These are phyloP conservation scores for Atethmia centrago DNA, from an alignment of 2,888 invertebrate species.

Conservation along the genomic window DNA sequence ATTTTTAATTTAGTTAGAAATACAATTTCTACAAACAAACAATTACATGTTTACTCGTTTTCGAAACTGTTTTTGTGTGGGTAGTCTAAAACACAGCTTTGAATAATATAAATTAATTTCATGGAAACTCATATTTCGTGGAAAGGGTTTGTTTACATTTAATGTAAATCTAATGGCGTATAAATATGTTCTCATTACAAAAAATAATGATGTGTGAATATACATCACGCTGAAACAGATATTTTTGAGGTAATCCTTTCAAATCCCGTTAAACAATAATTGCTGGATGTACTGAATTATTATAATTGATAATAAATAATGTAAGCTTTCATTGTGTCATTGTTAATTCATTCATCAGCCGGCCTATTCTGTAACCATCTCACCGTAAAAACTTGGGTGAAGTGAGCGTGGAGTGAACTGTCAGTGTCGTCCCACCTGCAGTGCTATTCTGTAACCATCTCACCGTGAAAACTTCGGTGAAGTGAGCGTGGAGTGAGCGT, in stretches of 20 bases:
- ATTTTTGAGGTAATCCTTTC: neutral
- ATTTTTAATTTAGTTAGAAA: neutral
- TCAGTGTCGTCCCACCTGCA: too few relatives aligned
- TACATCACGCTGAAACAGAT: neutral
- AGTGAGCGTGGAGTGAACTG: too few relatives aligned
- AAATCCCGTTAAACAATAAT: constrained; percentile 6
- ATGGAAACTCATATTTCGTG: neutral
- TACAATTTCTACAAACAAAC: neutral
- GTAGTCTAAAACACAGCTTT: neutral
- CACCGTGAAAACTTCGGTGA: too few relatives aligned
- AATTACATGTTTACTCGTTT: neutral
- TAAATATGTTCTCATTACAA: neutral
- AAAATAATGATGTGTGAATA: neutral
- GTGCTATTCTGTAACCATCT: too few relatives aligned
- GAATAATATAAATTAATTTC: neutral
- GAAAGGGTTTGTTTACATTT: neutral
- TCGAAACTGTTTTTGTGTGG: neutral
- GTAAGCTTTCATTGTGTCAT: neutral
- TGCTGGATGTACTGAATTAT: neutral
- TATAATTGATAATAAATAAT: constrained; percentile 17
- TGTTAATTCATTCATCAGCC: neutral
- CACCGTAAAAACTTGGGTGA: too few relatives aligned
- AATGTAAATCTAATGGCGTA: neutral
- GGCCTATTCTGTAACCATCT: too few relatives aligned
- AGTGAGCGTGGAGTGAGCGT: too few relatives aligned